Base-by-base conservation (phyloP, 1,140 invertebrate species). In the Drosophila chauvacae region DNA sequence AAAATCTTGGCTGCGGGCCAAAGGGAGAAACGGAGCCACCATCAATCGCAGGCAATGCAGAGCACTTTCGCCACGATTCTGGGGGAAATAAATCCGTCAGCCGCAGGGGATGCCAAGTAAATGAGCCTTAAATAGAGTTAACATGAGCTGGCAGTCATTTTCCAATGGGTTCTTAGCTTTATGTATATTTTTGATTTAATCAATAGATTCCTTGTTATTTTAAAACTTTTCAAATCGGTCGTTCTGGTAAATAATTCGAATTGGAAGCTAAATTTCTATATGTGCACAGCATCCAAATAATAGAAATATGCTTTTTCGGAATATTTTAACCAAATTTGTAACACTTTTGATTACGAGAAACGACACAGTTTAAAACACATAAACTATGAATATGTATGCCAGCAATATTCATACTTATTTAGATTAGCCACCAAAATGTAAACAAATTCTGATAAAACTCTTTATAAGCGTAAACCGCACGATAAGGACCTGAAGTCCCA, bases 361-460 rank as follows among this genome's bases (percentile, higher is more conserved):
- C 35, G 51, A 20, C 51, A 50, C 5, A 37, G 18, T 55, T 55
- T 13, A 13, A 56, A 33, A 30, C 26, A 4, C 33, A 35, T 4
- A 35, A 37, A 13, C 35, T 35, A 35, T 35, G 35, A 35, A 35
- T 35, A 35, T n/a, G 35, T 37, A 37, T 16, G 13, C 9, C 16
- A 70, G 50, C 18, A 41, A 51, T 60, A 44, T 53, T 18, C 30
- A n/a, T 11, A 41, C n/a, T n/a, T n/a, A 59, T 59, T 69, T 42
- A 84, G 80, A 81, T 82, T 47, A 81, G 53, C 73, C 37, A 37
- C 37, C 30, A 7, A 28, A 77, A 59, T 63, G 62, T 72, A 59
- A 72, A 45, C 53, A 76, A 64, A 65, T 37, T 37, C 37, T 70
- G 76, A 72, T 77, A 83, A 76, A 69, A 62, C 11, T 14, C 42